These are phyloP conservation scores for Conistra vaccinii DNA, from an alignment of 2,888 invertebrate species.

Conservation along the genomic window DNA sequence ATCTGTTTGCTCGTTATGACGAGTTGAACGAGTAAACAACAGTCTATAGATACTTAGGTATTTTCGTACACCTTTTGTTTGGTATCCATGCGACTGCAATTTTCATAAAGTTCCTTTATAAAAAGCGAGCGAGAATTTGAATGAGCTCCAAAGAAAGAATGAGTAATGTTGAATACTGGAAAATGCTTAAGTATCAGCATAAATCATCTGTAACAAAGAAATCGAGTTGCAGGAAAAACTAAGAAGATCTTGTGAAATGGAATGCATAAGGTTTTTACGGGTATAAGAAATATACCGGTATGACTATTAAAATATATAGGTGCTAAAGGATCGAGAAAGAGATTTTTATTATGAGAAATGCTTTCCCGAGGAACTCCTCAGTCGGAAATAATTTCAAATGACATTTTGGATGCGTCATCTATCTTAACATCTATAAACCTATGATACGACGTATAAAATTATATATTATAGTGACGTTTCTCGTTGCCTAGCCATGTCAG, in stretches of 20 bases:
- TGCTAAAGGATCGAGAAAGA: slow-evolving; percentile 19
- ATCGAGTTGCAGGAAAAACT: slow-evolving; percentile 69
- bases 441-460: not conserved
- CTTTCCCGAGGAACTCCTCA: slow-evolving; percentile 15
- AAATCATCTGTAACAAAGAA: slow-evolving; percentile 77
- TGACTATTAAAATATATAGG: slow-evolving; percentile 42
- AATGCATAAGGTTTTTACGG: slow-evolving; percentile 66
- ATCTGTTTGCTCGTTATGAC: not conserved
- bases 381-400: slow-evolving; percentile 5
- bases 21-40: not conserved
- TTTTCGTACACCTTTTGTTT: slow-evolving; percentile 20
- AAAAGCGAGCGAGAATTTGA: slow-evolving; percentile 64
- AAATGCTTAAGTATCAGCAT: slow-evolving; percentile 76
- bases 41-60: not conserved
- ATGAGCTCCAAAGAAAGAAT: slow-evolving; percentile 67
- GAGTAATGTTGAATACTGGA: slow-evolving; percentile 73
- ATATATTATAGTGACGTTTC: not conserved
- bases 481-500: not conserved
- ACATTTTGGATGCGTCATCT: not conserved
- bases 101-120: slow-evolving; percentile 52
- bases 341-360: slow-evolving; percentile 42
- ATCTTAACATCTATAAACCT: not conserved
- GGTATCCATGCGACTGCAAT: slow-evolving; percentile 49
- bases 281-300: slow-evolving; percentile 48
- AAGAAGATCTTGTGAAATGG: slow-evolving; percentile 65